These are phyloP conservation scores for Gastrophysa polygoni DNA, from an alignment of 2,888 invertebrate species.

Conservation along the genomic window DNA sequence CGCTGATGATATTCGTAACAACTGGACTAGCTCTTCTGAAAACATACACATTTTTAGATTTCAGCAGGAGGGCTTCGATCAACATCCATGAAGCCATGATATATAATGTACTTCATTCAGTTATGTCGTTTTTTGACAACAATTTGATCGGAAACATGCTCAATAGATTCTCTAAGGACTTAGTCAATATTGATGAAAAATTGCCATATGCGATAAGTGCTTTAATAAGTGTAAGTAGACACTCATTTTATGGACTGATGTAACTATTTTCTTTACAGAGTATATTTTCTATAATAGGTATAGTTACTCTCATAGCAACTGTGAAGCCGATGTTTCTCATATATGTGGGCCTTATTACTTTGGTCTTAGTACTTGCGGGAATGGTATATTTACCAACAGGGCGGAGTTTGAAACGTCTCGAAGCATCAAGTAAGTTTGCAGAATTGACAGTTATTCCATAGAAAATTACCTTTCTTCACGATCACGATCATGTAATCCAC, in stretches of 20 bases:
- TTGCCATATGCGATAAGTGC: slow-evolving; percentile 41
- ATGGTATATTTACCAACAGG: slow-evolving; percentile 44
- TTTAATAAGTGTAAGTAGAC: slow-evolving; percentile 41
- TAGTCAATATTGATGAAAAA: slow-evolving; percentile 46
- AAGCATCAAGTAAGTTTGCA: slow-evolving; percentile 47
- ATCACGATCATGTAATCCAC: too few species aligned
- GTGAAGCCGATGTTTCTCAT: slow-evolving; percentile 43
- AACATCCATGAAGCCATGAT: slow-evolving; percentile 47
- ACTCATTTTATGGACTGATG: too few species aligned
- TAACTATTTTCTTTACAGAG: too few species aligned
- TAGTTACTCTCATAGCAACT: slow-evolving; percentile 35
- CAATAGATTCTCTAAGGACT: slow-evolving; percentile 49
- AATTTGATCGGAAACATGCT: slow-evolving; percentile 49
- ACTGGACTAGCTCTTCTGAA: slow-evolving; percentile 28
- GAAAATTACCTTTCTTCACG: too few species aligned
- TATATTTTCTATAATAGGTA: slow-evolving; percentile 33
- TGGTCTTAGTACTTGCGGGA: slow-evolving; percentile 36
- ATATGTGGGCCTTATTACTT: slow-evolving; percentile 36
- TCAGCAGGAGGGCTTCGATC: slow-evolving; percentile 73
- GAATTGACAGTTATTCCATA: too few species aligned
- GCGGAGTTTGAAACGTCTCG: slow-evolving; percentile 47
- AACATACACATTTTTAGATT: slow-evolving; percentile 68
- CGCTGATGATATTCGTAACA: slow-evolving; percentile 32
- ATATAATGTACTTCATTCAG: slow-evolving; percentile 40
- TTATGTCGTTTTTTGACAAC: slow-evolving; percentile 48